Conservation (phyloP, 1,140 invertebrate species). For the Copidosoma floridanum region DNA sequence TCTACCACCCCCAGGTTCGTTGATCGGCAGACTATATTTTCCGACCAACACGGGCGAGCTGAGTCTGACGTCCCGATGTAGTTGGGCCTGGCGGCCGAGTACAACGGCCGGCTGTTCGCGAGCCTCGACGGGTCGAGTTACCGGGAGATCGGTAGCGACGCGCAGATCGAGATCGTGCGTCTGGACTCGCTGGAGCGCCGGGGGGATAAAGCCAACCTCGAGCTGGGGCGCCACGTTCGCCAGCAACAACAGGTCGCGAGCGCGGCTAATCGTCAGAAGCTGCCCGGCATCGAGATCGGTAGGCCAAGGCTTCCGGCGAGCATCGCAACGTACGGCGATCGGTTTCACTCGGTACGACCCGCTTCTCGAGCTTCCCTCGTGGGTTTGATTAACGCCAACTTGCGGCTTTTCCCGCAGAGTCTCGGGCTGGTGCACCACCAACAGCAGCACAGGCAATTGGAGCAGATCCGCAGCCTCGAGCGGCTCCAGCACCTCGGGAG, state of each 20-base stretch:
- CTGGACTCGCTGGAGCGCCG: constrained; percentile 31
- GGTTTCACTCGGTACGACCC: too few species aligned
- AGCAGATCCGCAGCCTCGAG: constrained; percentile 1
- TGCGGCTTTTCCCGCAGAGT: too few species aligned
- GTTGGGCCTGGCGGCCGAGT: constrained; percentile 42
- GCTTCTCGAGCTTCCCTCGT: too few species aligned
- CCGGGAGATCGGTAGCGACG: constrained; percentile 29
- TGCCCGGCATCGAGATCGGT: too few species aligned
- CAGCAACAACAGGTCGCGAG: not conserved
- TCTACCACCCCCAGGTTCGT: constrained; percentile 45
- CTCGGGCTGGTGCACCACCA: not conserved
- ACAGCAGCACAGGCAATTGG: constrained; percentile 5
- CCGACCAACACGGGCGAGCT: not conserved
- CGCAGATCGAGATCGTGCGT: constrained; percentile 33
- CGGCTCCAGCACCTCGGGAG: constrained; percentile 4
- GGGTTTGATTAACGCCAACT: too few species aligned
- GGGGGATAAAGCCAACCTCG: not conserved
- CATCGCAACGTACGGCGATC: too few species aligned
- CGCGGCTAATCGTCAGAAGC: not conserved
- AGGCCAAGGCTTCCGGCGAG: not conserved
- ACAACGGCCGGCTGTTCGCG: constrained; percentile 36
- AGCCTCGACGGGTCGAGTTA: constrained; percentile 37
- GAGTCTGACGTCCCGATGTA: constrained; percentile 25
- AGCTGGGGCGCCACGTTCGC: not conserved
- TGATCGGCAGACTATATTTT: not conserved